Evolutionary conservation across 1,140 invertebrate genomes (phyloP), one percentile per base, ranked within the genome.

Genomic region (Panulirus ornatus): DNA sequence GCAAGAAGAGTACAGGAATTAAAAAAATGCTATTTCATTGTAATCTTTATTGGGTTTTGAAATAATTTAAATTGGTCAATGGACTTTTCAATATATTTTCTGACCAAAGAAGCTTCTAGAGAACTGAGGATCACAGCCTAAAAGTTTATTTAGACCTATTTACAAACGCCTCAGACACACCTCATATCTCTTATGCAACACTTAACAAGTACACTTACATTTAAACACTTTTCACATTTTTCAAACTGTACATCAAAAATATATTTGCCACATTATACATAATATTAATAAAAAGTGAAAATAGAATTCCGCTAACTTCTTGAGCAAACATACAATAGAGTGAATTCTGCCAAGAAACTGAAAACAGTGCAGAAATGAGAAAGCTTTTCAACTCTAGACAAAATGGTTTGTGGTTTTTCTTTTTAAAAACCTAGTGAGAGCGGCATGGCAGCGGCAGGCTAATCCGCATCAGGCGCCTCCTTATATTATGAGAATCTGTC

Each of bases 181-280:
- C 71, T 71, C 81, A 84, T 90, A 78, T 85, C 83, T 90, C 75
- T 75, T 90, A 84, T 90, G 83, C 88, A 90, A 90, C 88, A 90
- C 88, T 90, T 90, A 90, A 90, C 83, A 85, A 90, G 75, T 90
- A 90, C 88, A 84, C 88, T 90, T 90, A 90, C 83, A 90, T 70
- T 84, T 90, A 90, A 88, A 90, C 81, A 84, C 83, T 84, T 84
- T 89, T 84, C 79, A 82, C 84, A 78, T 83, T 89, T 84, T 83
- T 90, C 83, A 90, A 90, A 84, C 88, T 90, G 88, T 90, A 90
- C 88, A 90, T 90, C 82, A 90, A 90, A 90, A 90, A 90, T 90
- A 90, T 78, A 90, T 90, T 90, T 90, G 82, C 82, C 87, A 89
- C 88, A 84, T 79, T 90, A 81, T 90, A 90, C 88, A 90, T 90